Conservation (phyloP, 1,140 invertebrate species). For the Drosophila insularis region DNA sequence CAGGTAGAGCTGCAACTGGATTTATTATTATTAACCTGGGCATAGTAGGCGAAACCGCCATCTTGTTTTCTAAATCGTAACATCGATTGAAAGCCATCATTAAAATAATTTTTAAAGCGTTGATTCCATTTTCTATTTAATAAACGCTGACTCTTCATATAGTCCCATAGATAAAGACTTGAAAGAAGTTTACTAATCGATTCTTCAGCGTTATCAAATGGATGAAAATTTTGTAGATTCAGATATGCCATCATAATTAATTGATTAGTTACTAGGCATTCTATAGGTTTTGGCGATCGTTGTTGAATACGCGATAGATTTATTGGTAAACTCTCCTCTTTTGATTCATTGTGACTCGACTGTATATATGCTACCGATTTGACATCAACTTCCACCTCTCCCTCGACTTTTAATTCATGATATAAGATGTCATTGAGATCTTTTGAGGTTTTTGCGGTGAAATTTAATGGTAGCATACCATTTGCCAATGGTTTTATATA, state of each 20-base stretch:
- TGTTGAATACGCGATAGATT: not conserved
- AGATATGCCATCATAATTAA: not conserved
- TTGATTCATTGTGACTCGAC: not conserved
- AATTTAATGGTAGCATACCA: not conserved
- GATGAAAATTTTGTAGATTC: not conserved
- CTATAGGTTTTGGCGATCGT: not conserved
- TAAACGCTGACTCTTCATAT: not conserved
- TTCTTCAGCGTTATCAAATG: constrained; percentile 28
- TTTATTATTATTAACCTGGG: not conserved
- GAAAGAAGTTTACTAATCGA: constrained; percentile 35
- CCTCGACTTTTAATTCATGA: not conserved
- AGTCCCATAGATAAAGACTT: constrained; percentile 17
- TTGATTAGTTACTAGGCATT: constrained; percentile 14
- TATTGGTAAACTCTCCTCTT: not conserved
- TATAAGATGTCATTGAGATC: not conserved
- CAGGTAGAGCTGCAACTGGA: constrained; percentile 28
- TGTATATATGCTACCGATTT: not conserved
- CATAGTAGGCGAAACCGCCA: constrained; percentile 21
- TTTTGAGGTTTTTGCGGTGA: not conserved
- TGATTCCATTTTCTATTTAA: not conserved
- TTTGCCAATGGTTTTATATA: not conserved
- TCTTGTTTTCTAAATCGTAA: constrained; percentile 4
- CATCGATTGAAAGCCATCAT: constrained; percentile 31
- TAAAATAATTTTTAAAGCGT: constrained; percentile 6
- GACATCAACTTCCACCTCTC: no score